Base-by-base conservation (phyloP, 2,113 vertebrate genomes). In the Sylvilagus bachmani region DNA sequence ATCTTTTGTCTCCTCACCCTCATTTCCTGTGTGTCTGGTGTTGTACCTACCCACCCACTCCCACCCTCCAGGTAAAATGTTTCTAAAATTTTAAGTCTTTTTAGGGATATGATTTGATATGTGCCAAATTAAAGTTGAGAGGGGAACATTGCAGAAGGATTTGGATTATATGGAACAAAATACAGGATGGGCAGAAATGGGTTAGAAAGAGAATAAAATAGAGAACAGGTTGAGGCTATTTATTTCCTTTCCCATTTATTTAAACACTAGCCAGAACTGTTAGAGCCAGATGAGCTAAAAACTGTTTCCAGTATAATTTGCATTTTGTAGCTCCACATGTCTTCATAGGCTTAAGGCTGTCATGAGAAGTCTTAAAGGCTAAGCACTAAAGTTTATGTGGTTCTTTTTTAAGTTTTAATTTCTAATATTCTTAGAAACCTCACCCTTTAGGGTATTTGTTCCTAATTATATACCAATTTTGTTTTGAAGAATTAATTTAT, bases 1-100 rank as follows among this genome's bases (percentile, higher is more conserved):
- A 89, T 94, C 67, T 91, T 84, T 91, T 89, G 66, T 95, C n/a
- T 87, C 25, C 73, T 82, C 19, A 73, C 33, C 89, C 53, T 90
- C 11, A 70, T 70, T 75, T 92, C 44, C 86, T 61, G 5, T 73
- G 38, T 82, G 74, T 49, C 44, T 13, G 10, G 29, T n/a, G 61
- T 62, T 61, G 55, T 86, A 38, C 10, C 14, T 53, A 22, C 55
- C 7, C 16, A 24, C 33, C 53, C n/a, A 11, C 58, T 5, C 27
- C 6, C 51, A 1, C 4, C 17, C 17, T 21, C 25, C n/a, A 79
- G 31, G 16, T 81, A 44, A 86, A 93, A 66, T 44, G 62, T 87
- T 67, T 44, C 5, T 93, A 82, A 80, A 69, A 27, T n/a, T 89
- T 78, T 61, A 31, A 85, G 27, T 12, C 1, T 91, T 83, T 69